Base-by-base conservation (phyloP, 2,797 vertebrate species). In the Sarcophilus harrisii region DNA sequence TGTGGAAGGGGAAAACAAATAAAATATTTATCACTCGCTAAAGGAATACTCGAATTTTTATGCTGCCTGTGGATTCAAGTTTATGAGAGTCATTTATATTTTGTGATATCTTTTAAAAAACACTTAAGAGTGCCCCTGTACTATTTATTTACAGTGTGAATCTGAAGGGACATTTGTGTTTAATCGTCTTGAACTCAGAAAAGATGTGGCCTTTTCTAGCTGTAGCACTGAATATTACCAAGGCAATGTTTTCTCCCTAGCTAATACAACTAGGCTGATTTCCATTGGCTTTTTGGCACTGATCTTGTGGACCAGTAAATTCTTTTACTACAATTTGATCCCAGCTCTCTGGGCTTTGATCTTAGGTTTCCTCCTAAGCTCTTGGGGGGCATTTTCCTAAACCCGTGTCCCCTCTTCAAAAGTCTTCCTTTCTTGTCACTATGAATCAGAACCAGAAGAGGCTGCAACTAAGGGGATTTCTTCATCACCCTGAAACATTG, bases 41-140 rank as follows among this genome's bases (percentile, higher is more conserved):
- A 91, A 94, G 94, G 92, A 59, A 49, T 49, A 96, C 90, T 60
- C 92, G 18, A 94, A 55, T 87, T 87, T 28, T 94, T 90, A 94
- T 93, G 11, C 94, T 55, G 49, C 96, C 57, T 93, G 93, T 57
- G 49, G 30, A 62, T 93, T 3, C 95, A 94, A 87, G 59, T 92
- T 95, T 90, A 87, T 93, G 59, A 95, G 96, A 95, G 29, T 13
- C 54, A 58, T 92, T 95, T 89, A 93, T 91, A 92, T 62, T 93
- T 96, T 29, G 13, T 54, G 93, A 93, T 45, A 45, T 66, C 24
- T 91, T 92, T 96, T 94, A 54, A 89, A 91, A 90, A 89, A 52
- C 57, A 52, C 49, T 54, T 92, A 38, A 81, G 94, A 92, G 30
- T 45, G 13, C 27, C 62, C 54, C 30, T 13, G 29, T 4, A 52